phyloP scores from a whole-genome alignment of 1,140 invertebrate genomes.

The Magallana angulata region DNA sequence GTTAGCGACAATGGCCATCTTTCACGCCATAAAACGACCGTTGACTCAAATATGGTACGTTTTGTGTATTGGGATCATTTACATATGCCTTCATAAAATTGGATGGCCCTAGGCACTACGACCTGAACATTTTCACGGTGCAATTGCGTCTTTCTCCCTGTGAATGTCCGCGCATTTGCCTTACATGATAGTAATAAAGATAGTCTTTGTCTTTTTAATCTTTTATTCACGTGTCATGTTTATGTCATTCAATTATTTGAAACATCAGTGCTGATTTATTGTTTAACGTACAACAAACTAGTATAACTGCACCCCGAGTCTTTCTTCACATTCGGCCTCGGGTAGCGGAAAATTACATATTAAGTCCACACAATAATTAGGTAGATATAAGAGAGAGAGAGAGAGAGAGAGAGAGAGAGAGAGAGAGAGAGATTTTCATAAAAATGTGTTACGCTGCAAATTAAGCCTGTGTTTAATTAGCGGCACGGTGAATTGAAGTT shows the following conservation, averaged over 20 bases:
- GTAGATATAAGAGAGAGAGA: not conserved
- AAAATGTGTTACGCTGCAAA: no score
- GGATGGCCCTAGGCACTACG: conserved; percentile 1
- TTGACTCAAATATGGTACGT: not conserved
- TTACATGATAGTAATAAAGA: conserved; percentile 28
- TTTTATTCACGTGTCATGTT: conserved; percentile 21
- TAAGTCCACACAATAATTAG: no score
- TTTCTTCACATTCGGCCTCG: not conserved
- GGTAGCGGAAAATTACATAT: not conserved
- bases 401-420: not conserved
- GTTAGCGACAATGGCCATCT: not conserved
- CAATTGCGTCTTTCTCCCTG: not conserved
- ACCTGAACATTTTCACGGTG: conserved; percentile 11
- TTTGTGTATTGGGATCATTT: conserved; percentile 33
- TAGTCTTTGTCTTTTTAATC: conserved; percentile 19
- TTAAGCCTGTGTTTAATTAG: no score
- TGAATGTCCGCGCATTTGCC: conserved; percentile 26
- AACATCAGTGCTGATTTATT: conserved; percentile 15
- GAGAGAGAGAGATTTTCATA: not conserved
- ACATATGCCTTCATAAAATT: conserved; percentile 13
- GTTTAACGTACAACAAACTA: conserved; percentile 1
- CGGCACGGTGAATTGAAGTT: no score
- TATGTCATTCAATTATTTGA: conserved; percentile 11
- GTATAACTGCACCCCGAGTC: not conserved
- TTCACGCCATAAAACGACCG: not conserved